Percentiles rank a stretch among this genome's conserved stretches.
Conservation (phyloP, 2,797 vertebrate species). For the Pipistrellus nathusii region DNA sequence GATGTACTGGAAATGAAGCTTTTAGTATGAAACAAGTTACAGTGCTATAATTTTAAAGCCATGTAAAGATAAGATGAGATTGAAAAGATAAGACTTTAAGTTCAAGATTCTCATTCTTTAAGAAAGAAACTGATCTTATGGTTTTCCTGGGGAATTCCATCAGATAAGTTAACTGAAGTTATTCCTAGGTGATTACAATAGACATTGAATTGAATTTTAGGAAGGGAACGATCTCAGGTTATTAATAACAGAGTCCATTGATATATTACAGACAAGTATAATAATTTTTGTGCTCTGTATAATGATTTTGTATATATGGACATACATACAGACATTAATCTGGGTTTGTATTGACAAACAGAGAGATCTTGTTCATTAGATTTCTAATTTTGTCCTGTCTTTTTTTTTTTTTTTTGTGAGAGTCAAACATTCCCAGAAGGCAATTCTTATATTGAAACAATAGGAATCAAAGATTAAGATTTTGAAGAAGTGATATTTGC, state of each 20-base stretch:
- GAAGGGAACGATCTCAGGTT: background rate
- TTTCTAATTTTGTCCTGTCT: constrained; percentile 41
- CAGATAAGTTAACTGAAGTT: background rate
- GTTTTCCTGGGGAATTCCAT: background rate
- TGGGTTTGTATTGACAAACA: background rate
- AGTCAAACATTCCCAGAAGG: background rate
- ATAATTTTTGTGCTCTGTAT: background rate
- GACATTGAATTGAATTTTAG: constrained; percentile 36
- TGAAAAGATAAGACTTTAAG: constrained; percentile 17
- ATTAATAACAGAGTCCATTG: background rate
- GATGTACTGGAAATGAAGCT: background rate
- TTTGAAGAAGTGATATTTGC: background rate
- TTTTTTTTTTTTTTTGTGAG: background rate
- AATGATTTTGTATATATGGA: background rate
- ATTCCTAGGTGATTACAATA: constrained; percentile 8
- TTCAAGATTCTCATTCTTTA: constrained; percentile 20
- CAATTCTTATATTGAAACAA: background rate
- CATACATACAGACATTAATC: background rate
- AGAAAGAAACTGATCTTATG: constrained; percentile 32
- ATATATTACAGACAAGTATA: background rate
- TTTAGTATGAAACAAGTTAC: background rate
- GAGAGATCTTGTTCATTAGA: constrained; percentile 30
- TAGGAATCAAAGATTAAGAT: background rate
- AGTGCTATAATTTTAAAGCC: background rate
- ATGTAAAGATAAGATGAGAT: constrained; percentile 43